A percentile compares a stretch with the other conserved stretches of the same genome.
Evolutionary conservation across 2,797 vertebrate genomes (phyloP).

Genomic region (Numenius phaeopus): DNA sequence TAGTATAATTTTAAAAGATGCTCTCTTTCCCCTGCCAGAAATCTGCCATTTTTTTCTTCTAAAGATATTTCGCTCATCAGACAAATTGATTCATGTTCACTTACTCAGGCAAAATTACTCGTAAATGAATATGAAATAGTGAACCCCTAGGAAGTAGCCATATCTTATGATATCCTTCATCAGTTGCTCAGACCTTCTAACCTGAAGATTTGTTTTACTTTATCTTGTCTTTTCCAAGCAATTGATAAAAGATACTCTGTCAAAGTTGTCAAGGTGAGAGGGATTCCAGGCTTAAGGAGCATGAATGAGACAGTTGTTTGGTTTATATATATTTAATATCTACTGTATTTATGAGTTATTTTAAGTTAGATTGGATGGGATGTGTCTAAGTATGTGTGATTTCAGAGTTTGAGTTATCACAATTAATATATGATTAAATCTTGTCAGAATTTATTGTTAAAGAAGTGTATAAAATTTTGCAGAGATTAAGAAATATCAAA

Average conservation of each 20-base stretch:
- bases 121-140: slow-evolving; percentile 31
- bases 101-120: background rate
- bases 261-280: background rate
- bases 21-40: background rate
- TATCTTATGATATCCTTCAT: slow-evolving; percentile 11
- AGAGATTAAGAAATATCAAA: background rate
- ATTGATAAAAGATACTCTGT: slow-evolving; percentile 3
- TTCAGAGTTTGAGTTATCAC: background rate
- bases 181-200: slow-evolving; percentile 4
- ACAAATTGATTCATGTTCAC: slow-evolving; percentile 23
- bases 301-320: background rate
- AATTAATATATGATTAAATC: background rate
- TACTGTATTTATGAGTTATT: background rate
- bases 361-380: background rate
- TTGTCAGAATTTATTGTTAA: background rate
- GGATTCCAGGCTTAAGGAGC: background rate
- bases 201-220: slow-evolving; percentile 41
- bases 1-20: background rate
- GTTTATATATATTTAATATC: background rate
- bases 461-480: background rate
- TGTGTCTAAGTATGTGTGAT: background rate
- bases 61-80: background rate
- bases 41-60: background rate
- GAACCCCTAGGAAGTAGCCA: background rate
- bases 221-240: background rate